Evolutionary conservation across 1,140 invertebrate genomes (phyloP), one percentile per base, ranked within the genome.

Genomic region (Caenorhabditis latens): DNA sequence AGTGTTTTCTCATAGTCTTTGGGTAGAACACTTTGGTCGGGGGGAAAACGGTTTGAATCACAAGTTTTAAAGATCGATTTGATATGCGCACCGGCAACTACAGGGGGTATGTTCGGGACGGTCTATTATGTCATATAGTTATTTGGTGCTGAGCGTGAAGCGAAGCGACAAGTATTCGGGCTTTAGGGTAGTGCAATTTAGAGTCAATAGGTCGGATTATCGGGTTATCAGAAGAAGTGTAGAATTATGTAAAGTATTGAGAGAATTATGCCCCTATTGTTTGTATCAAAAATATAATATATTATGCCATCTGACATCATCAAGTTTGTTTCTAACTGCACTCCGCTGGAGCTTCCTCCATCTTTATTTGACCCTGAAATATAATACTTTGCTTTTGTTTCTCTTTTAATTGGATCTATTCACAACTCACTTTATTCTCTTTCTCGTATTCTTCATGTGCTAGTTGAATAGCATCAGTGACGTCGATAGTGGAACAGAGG

Each of bases 31-130:
- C 46, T 79, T 79, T 79, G 71, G 71, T 79, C 71, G 40, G 46
- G 65, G 9, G 67, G 46, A 40, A 40, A 46, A 71, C 65, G 65
- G 65, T 71, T 79, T 53, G 71, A 50, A 79, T 79, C 71, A 79
- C 71, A 79, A 79, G 21, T 46, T 24, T 79, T 79, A 11, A 79
- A 79, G 71, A 79, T 79, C 71, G 71, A 79, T 79, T 79, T 79
- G 21, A 79, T 53, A 79, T 79, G 46, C 46, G 71, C 71, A 79
- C 71, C 71, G 71, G 71, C 71, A 21, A 79, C 71, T 79, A 50
- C 5, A 24, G 46, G n/a, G 46, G 24, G 11, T 11, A 4, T 9
- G 46, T 46, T 5, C 42, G 42, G 21, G 14, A 24, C 0, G 40
- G n/a, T 13, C 46, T 79, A 79, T 79, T 79, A 50, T 50, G 71